These are phyloP conservation scores for Hermaeophaga mercurialis DNA, from an alignment of 2,888 invertebrate genomes.

Conservation along the genomic window DNA sequence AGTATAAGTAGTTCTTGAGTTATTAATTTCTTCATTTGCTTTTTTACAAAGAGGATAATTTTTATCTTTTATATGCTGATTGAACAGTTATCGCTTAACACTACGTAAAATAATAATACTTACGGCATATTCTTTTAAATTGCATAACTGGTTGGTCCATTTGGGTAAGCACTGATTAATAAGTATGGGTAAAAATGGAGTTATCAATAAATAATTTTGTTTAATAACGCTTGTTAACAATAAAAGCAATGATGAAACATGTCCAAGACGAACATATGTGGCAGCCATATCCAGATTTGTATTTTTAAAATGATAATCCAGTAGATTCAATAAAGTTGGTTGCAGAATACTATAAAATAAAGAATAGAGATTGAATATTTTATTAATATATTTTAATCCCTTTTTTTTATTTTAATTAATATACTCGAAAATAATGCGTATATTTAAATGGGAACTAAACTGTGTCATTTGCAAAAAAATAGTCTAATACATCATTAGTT, in stretches of 20 bases:
- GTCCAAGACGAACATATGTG: slow-evolving; percentile 62
- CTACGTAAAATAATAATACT: slow-evolving; percentile 32
- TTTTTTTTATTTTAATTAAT: too few relatives aligned
- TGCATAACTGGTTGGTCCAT: slow-evolving; percentile 60
- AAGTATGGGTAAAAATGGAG: slow-evolving; percentile 37
- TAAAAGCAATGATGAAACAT: slow-evolving; percentile 59
- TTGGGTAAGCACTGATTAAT: slow-evolving; percentile 57
- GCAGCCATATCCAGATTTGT: slow-evolving; percentile 60
- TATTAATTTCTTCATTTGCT: too few relatives aligned
- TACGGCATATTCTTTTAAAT: slow-evolving; percentile 56
- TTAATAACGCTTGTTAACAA: slow-evolving; percentile 36
- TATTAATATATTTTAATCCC: background rate
- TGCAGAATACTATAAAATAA: slow-evolving; percentile 54
- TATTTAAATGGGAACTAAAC: slow-evolving; percentile 8
- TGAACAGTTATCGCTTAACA: too few relatives aligned
- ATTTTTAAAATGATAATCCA: slow-evolving; percentile 65
- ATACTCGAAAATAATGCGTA: background rate
- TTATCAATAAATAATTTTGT: slow-evolving; percentile 34
- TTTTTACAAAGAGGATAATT: too few relatives aligned
- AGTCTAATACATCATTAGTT: too few relatives aligned
- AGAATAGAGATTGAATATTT: background rate
- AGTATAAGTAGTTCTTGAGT: too few relatives aligned
- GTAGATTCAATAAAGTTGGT: slow-evolving; percentile 62
- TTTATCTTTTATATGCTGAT: too few relatives aligned
- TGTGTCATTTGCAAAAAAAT: too few relatives aligned